A percentile compares a stretch with the other conserved stretches of the same genome.
Conservation (phyloP, 1,140 invertebrate genomes). For the Whitmania pigra region DNA sequence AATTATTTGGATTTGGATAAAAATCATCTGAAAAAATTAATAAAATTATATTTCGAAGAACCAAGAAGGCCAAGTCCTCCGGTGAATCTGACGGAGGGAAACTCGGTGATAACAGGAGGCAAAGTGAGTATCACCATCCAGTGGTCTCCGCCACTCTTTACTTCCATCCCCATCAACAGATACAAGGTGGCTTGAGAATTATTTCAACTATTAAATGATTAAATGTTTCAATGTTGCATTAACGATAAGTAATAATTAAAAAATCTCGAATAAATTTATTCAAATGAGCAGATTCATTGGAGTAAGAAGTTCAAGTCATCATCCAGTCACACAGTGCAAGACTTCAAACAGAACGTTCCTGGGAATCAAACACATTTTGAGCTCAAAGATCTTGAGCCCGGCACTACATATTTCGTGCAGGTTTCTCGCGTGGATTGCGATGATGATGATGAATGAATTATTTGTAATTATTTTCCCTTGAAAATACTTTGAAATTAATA, state of each 20-base stretch:
- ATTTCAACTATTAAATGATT: too few species aligned
- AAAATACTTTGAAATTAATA: not conserved
- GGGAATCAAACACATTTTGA: constrained; percentile 1
- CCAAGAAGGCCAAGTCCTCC: constrained; percentile 54
- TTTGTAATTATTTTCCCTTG: not conserved
- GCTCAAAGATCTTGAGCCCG: constrained; percentile 23
- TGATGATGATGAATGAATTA: not conserved
- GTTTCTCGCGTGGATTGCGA: constrained; percentile 10
- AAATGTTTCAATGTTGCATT: too few species aligned
- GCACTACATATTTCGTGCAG: constrained; percentile 27
- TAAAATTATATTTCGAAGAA: constrained; percentile 39
- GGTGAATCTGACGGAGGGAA: constrained; percentile 49
- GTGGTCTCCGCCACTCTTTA: constrained; percentile 27
- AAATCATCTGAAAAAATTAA: too few species aligned
- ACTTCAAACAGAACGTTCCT: constrained; percentile 12
- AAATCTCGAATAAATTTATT: not conserved
- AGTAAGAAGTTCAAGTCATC: not conserved
- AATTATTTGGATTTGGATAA: not conserved
- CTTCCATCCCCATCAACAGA: constrained; percentile 28
- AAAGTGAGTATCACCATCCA: constrained; percentile 27
- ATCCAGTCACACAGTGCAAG: constrained; percentile 3
- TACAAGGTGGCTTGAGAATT: constrained; percentile 25
- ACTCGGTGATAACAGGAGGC: constrained; percentile 26
- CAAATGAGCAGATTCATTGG: constrained; percentile 1
- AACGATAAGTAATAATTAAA: too few species aligned